Evolutionary conservation across 2,797 vertebrate genomes (phyloP), one percentile per base, ranked within the genome.

Genomic region (Lophius americanus): DNA sequence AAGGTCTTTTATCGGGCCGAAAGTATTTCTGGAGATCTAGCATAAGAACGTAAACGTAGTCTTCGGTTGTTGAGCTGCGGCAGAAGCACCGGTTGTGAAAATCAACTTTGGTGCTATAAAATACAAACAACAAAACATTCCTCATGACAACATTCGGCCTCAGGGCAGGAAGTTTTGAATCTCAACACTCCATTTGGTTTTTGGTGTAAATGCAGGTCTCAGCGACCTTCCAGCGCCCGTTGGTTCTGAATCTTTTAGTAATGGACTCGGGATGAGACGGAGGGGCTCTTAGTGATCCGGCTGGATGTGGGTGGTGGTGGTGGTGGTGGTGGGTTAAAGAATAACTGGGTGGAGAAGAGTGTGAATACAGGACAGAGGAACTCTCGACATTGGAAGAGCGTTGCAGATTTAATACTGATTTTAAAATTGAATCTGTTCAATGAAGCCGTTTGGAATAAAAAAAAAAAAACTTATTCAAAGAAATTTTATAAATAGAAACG

Each of bases 91-190:
- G 23, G 23, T 23, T 13, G 3, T 13, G n/a, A 3, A 43, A 36
- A 81, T 68, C 2, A 77, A 70, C 81, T 87, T 88, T 85, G 85
- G 81, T 83, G 4, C 42, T 1, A 59, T 39, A 53, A 80, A 67
- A 63, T 33, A 35, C 32, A 67, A 61, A 71, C 8, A 75, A n/a
- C 12, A 33, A 57, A 67, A 85, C 85, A 79, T 83, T 83, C 85
- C 59, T 73, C 44, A 32, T 44, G 62, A 85, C 68, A 68, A 83
- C 85, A 86, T 89, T 86, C 84, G 79, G 13, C 41, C 14, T 0
- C 9, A 36, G 32, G 32, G 8, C 32, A 50, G 52, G 35, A 54
- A 55, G 4, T 23, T 64, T 33, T 55, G 2, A n/a, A 9, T 3
- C 47, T 65, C 57, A 36, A 39, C 63, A 1, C 36, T 43, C 9